Evolutionary conservation across 2,888 invertebrate species (phyloP).

Genomic region (Sturmia bella): DNA sequence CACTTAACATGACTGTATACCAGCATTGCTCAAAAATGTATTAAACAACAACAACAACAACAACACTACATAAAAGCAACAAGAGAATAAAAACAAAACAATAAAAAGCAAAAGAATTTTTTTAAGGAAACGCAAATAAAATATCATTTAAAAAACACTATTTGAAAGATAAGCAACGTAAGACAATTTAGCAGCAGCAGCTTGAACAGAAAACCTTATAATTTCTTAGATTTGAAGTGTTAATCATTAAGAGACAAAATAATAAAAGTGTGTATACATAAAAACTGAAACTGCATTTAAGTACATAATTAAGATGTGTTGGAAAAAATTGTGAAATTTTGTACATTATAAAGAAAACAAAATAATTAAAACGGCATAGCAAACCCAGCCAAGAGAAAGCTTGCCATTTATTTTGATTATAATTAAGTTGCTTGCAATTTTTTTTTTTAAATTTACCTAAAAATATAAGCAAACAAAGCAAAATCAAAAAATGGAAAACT

Average conservation of each 20-base stretch:
- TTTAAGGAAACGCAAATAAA: constrained; percentile 3
- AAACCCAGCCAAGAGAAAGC: constrained; percentile 57
- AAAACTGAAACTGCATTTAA: constrained; percentile 4
- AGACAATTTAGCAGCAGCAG: background rate
- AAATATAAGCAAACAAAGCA: background rate
- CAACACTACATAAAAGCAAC: constrained; percentile 19
- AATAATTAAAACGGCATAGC: constrained; percentile 12
- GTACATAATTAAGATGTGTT: constrained; percentile 5
- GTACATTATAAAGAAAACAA: background rate
- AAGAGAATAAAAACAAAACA: constrained; percentile 35
- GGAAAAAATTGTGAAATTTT: constrained; percentile 46
- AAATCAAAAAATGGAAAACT: constrained; percentile 59
- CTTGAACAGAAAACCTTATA: background rate
- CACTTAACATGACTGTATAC: background rate
- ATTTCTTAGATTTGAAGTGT: background rate
- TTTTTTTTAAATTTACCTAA: constrained; percentile 19
- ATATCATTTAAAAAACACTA: constrained; percentile 49
- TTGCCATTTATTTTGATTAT: constrained; percentile 14
- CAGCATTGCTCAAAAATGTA: constrained; percentile 15
- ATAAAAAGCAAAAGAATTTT: constrained; percentile 22
- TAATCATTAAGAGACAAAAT: background rate
- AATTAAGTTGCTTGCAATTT: background rate
- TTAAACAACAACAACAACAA: constrained; percentile 17
- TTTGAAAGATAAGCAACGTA: constrained; percentile 38
- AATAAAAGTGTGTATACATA: background rate